Percentiles rank a stretch among this genome's conserved stretches.
Conservation (phyloP, 2,888 invertebrate species). For the Sympetrum striolatum region DNA sequence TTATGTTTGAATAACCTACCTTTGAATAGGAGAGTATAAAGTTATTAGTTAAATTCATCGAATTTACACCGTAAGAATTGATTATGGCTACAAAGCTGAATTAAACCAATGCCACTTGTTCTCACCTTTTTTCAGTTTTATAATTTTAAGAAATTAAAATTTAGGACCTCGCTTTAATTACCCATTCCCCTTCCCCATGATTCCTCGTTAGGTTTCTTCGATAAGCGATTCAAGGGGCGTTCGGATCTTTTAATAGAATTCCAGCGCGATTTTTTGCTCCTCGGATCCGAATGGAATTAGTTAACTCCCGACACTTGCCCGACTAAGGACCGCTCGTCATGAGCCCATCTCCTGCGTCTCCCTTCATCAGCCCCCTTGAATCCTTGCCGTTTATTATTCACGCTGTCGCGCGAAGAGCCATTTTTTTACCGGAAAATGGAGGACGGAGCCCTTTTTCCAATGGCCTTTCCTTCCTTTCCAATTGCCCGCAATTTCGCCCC, state of each 20-base stretch:
- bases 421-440: neutral
- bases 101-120: too few relatives aligned
- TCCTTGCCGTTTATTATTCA: neutral
- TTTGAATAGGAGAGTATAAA: too few relatives aligned
- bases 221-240: neutral
- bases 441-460: neutral
- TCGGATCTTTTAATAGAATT: neutral
- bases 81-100: too few relatives aligned
- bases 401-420: neutral
- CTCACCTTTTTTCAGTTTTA: too few relatives aligned
- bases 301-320: neutral
- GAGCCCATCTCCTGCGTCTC: neutral
- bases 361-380: neutral
- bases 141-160: too few relatives aligned
- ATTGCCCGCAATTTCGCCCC: neutral
- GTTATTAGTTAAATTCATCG: too few relatives aligned
- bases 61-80: too few relatives aligned
- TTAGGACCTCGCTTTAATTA: too few relatives aligned
- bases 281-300: neutral
- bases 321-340: neutral
- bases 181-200: too few relatives aligned
- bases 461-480: neutral
- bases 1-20: too few relatives aligned
- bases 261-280: neutral
- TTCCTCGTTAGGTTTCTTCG: neutral